These are phyloP conservation scores for Semaprochilodus insignis DNA, from an alignment of 2,797 vertebrate genomes.

Conservation along the genomic window DNA sequence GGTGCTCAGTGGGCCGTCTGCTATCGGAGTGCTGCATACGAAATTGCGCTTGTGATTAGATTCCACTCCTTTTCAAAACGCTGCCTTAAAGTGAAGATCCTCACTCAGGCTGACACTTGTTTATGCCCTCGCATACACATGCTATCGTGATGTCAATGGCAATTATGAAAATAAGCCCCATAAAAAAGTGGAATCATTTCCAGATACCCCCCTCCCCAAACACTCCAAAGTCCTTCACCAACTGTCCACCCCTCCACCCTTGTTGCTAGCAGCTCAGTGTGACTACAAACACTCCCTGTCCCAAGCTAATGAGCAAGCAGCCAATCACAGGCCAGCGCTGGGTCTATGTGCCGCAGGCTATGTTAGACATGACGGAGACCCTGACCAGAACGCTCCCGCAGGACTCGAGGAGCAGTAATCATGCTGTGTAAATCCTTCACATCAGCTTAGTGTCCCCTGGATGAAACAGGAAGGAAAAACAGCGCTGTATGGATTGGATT, in stretches of 20 bases:
- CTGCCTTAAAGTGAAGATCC: conserved; percentile 25
- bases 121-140: conserved; percentile 33
- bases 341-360: conserved; percentile 42
- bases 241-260: neutral
- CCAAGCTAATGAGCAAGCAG: conserved; percentile 48
- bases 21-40: conserved; percentile 20
- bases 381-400: conserved; percentile 37
- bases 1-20: conserved; percentile 7
- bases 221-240: neutral
- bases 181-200: conserved; percentile 6
- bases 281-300: conserved; percentile 48
- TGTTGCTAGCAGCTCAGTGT: conserved; percentile 24
- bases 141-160: conserved; percentile 24
- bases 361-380: conserved; percentile 48
- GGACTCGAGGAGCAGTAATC: conserved; percentile 44
- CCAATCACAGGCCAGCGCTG: conserved; percentile 49
- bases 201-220: neutral
- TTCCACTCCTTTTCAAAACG: neutral
- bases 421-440: conserved; percentile 53
- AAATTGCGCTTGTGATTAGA: conserved; percentile 40
- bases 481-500: conserved; percentile 1
- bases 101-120: conserved; percentile 25
- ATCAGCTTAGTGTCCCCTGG: conserved; percentile 42
- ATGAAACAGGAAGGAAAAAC: conserved; percentile 30
- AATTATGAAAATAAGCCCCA: conserved; percentile 51